Evolutionary conservation across 2,113 vertebrate species (phyloP).

Genomic region (Notothenia coriiceps): DNA sequence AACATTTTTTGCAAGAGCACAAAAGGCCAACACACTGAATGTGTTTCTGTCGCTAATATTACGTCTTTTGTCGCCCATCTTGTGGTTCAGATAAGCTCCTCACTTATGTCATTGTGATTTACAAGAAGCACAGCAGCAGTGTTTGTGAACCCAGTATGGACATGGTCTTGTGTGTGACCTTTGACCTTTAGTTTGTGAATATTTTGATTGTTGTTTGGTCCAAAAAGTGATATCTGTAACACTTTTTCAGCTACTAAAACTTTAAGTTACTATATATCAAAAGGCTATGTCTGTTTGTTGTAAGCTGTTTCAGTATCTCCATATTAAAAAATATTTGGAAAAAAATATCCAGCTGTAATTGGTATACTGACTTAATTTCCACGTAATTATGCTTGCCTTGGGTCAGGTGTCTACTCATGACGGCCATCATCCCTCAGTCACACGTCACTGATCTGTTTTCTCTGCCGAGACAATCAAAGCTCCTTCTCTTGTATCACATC

Average conservation of each 20-base stretch:
- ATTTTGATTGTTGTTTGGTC: constrained; percentile 73
- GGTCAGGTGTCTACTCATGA: background rate
- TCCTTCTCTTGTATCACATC: constrained; percentile 7
- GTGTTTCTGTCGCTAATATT: constrained; percentile 33
- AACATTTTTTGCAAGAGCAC: constrained; percentile 20
- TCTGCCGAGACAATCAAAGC: constrained; percentile 8
- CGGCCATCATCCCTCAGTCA: background rate
- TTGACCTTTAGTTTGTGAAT: constrained; percentile 66
- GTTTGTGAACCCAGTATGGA: constrained; percentile 65
- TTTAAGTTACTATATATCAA: constrained; percentile 58
- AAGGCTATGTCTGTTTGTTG: constrained; percentile 75
- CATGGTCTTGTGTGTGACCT: constrained; percentile 55
- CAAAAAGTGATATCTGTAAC: constrained; percentile 69
- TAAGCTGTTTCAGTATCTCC: constrained; percentile 77
- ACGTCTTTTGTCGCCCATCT: constrained; percentile 31
- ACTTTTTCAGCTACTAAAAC: constrained; percentile 69
- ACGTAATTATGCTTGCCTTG: background rate
- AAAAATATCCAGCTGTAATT: constrained; percentile 1
- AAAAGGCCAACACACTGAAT: constrained; percentile 40
- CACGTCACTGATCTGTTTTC: background rate
- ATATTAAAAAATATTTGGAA: constrained; percentile 71
- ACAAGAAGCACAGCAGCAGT: constrained; percentile 67
- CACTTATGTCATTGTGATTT: constrained; percentile 64
- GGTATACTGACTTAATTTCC: background rate
- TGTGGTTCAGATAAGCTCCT: constrained; percentile 54